These are phyloP conservation scores for Epinephelus awoara DNA, from an alignment of 2,797 vertebrate genomes.

Conservation along the genomic window DNA sequence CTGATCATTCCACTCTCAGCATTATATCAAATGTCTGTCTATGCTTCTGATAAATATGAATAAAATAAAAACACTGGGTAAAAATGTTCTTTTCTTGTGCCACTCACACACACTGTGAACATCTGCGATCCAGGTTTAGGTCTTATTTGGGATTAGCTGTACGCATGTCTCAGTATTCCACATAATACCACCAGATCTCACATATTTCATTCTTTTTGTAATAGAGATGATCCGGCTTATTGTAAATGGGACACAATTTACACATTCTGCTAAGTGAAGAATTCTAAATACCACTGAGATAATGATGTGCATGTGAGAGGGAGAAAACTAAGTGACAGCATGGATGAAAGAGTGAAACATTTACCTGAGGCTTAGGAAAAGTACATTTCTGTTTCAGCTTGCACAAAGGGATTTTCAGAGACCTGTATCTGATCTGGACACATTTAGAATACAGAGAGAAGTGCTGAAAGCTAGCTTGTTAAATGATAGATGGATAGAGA, in stretches of 20 bases:
- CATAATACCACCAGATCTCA: constrained; percentile 16
- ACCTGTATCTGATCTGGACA: background rate
- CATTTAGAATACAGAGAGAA: background rate
- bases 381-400: background rate
- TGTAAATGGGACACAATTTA: constrained; percentile 17
- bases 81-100: background rate
- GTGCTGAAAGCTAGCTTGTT: constrained; percentile 4
- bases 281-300: background rate
- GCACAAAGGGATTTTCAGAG: background rate
- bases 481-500: constrained; percentile 35
- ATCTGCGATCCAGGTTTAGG: background rate
- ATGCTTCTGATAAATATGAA: background rate
- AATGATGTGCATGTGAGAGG: background rate
- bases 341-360: background rate
- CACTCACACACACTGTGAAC: background rate
- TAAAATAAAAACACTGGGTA: background rate
- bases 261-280: background rate
- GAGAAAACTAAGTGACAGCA: background rate
- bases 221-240: constrained; percentile 38
- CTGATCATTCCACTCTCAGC: background rate
- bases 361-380: background rate
- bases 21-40: background rate
- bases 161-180: constrained; percentile 10
- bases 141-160: constrained; percentile 44
- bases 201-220: constrained; percentile 5